These are phyloP conservation scores for Sphenopsis melanotis DNA, from an alignment of 2,797 vertebrate genomes.

Conservation along the genomic window DNA sequence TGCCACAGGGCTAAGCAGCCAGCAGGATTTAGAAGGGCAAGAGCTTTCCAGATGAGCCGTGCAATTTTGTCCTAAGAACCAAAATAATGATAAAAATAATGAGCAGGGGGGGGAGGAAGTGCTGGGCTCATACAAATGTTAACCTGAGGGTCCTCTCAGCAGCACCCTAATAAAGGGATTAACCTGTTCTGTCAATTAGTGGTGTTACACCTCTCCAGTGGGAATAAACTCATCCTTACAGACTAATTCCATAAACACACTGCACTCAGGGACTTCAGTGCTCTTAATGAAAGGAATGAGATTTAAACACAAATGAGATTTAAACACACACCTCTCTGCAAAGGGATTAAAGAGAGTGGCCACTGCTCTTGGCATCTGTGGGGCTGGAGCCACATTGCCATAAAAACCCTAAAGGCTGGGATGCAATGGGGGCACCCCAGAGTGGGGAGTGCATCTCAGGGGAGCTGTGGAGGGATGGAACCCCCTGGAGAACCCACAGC, in stretches of 20 bases:
- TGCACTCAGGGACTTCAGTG: not conserved
- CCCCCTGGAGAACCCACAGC: rapidly evolving
- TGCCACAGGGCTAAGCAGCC: not conserved
- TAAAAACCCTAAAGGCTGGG: not conserved
- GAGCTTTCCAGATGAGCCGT: not conserved
- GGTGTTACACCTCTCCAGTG: not conserved
- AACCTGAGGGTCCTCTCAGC: not conserved
- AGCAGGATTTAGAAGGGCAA: not conserved
- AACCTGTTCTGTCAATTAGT: not conserved
- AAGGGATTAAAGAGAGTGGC: not conserved
- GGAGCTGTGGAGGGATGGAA: not conserved
- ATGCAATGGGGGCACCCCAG: not conserved
- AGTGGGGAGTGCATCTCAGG: not conserved
- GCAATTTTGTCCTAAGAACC: not conserved
- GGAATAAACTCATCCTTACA: not conserved
- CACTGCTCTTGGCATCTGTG: not conserved
- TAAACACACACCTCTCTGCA: not conserved
- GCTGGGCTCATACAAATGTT: not conserved
- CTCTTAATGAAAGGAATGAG: not conserved
- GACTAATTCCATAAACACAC: not conserved
- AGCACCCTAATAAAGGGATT: not conserved
- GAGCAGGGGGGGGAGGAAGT: not conserved
- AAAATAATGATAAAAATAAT: constrained; percentile 9
- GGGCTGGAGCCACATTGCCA: not conserved
- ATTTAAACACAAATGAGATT: not conserved